These are phyloP conservation scores for Lepus americanus DNA, from an alignment of 2,113 vertebrate species.

Conservation along the genomic window DNA sequence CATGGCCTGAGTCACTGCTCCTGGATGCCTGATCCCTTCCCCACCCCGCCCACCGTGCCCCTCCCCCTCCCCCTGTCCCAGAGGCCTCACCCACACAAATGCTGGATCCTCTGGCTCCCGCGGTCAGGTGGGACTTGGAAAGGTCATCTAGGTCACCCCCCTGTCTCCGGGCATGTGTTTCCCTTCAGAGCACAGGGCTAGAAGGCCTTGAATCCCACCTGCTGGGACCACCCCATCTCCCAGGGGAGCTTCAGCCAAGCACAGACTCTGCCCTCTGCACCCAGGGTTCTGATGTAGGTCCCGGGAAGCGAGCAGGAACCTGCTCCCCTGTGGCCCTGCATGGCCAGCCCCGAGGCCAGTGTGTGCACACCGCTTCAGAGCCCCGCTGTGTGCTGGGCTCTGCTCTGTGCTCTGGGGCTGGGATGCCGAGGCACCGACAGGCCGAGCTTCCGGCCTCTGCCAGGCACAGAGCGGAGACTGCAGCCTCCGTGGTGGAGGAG, in stretches of 20 bases:
- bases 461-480: background rate
- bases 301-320: background rate
- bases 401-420: background rate
- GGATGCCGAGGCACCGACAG: background rate
- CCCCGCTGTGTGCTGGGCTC: background rate
- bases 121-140: constrained; percentile 35
- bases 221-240: background rate
- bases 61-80: background rate
- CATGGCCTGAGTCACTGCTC: constrained; percentile 81
- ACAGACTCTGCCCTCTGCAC: background rate
- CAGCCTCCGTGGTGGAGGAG: accelerated
- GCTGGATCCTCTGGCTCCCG: background rate
- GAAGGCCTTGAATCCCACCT: background rate
- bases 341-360: background rate
- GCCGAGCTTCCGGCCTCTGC: too few relatives aligned
- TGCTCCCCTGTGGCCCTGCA: background rate
- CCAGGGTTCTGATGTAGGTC: background rate
- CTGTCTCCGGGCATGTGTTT: background rate
- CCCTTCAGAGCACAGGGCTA: background rate
- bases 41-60: constrained; percentile 9
- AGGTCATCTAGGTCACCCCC: constrained; percentile 32
- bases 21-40: constrained; percentile 56
- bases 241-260: background rate
- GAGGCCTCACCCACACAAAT: constrained; percentile 3
- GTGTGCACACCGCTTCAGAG: background rate